A percentile compares a stretch with the other conserved stretches of the same genome.
phyloP scores from a whole-genome alignment of 2,888 invertebrate genomes.

The Dryomyza anilis region DNA sequence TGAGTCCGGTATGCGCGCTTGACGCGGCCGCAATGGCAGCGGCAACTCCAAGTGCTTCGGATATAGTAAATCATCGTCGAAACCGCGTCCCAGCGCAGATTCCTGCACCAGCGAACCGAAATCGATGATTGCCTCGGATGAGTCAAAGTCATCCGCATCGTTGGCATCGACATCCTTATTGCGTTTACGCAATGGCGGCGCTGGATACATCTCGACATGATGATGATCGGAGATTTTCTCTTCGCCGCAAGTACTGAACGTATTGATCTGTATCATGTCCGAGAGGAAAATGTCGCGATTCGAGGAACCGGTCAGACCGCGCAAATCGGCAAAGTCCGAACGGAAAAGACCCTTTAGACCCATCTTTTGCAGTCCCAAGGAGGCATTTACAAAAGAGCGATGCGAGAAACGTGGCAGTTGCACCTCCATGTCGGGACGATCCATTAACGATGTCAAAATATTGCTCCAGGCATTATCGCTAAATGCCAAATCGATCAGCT shows the following conservation, averaged over 20 bases:
- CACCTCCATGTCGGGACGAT: slow-evolving; percentile 77
- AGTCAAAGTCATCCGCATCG: slow-evolving; percentile 49
- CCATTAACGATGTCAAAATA: slow-evolving; percentile 74
- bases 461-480: slow-evolving; percentile 75
- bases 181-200: slow-evolving; percentile 67
- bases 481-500: slow-evolving; percentile 71
- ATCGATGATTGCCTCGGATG: slow-evolving; percentile 53
- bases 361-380: slow-evolving; percentile 78
- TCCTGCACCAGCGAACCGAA: slow-evolving; percentile 63
- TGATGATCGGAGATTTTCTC: slow-evolving; percentile 74
- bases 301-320: slow-evolving; percentile 77
- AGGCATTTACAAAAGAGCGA: slow-evolving; percentile 80
- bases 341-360: slow-evolving; percentile 81
- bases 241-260: slow-evolving; percentile 84
- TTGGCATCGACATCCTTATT: slow-evolving; percentile 55
- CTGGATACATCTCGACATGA: slow-evolving; percentile 82
- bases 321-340: slow-evolving; percentile 77
- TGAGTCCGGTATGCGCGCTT: slow-evolving; percentile 72
- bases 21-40: slow-evolving; percentile 72
- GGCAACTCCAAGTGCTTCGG: slow-evolving; percentile 66
- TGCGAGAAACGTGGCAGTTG: slow-evolving; percentile 86
- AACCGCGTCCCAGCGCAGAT: slow-evolving; percentile 67
- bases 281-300: slow-evolving; percentile 81
- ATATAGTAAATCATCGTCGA: slow-evolving; percentile 70
- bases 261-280: slow-evolving; percentile 81